Evolutionary conservation across 2,888 invertebrate genomes (phyloP).

Genomic region (Acanthosepion pharaonis): DNA sequence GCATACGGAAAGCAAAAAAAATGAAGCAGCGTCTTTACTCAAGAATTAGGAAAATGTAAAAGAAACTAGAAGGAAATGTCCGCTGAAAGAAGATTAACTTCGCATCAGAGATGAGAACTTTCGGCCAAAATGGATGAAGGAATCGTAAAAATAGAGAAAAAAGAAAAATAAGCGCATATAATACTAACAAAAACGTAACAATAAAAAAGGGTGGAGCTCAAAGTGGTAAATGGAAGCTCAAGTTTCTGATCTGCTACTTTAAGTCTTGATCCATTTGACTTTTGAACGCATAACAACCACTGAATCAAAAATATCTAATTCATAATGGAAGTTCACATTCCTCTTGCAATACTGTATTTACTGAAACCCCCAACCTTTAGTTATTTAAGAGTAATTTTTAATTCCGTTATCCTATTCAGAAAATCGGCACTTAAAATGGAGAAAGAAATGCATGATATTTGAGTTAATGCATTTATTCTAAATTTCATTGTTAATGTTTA

Average conservation of each 20-base stretch:
- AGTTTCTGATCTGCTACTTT: not conserved
- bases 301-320: not conserved
- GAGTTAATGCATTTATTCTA: too few relatives aligned
- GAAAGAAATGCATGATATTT: not conserved
- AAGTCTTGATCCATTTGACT: not conserved
- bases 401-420: not conserved
- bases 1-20: not conserved
- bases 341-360: not conserved
- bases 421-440: not conserved
- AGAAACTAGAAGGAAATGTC: not conserved
- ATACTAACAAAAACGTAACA: not conserved
- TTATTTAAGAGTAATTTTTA: not conserved
- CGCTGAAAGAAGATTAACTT: constrained; percentile 8
- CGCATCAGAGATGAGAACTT: constrained; percentile 2
- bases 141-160: not conserved
- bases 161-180: not conserved
- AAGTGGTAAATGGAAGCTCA: constrained; percentile 33
- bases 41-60: not conserved
- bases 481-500: too few relatives aligned
- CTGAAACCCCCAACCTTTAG: not conserved
- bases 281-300: not conserved
- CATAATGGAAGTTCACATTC: not conserved
- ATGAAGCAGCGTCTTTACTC: not conserved
- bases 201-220: not conserved
- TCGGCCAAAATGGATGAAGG: not conserved